phyloP scores from a whole-genome alignment of 2,113 vertebrate genomes.

The Ctenodactylus gundi region DNA sequence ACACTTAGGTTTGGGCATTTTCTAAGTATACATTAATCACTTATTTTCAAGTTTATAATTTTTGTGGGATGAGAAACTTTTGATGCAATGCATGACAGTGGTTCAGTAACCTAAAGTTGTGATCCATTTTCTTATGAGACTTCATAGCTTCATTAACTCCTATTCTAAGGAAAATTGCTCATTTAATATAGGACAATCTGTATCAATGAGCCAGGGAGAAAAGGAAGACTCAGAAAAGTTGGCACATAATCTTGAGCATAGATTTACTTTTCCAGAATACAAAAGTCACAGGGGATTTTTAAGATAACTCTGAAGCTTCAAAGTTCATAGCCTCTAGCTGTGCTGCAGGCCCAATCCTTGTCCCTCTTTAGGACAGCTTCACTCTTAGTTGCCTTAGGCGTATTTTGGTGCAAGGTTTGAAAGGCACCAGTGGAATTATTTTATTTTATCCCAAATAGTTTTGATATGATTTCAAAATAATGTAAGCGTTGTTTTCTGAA shows the following conservation, averaged over 20 bases:
- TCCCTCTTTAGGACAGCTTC: background rate
- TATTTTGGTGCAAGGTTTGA: background rate
- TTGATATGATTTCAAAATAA: background rate
- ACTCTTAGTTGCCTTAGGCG: background rate
- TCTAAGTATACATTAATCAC: background rate
- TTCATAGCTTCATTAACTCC: background rate
- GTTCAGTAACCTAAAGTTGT: background rate
- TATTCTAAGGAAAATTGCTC: background rate
- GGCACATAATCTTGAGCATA: background rate
- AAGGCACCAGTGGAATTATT: background rate
- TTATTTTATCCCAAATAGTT: background rate
- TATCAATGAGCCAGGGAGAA: background rate
- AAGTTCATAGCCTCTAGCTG: background rate
- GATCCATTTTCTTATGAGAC: background rate
- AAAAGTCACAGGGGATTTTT: slow-evolving; percentile 18
- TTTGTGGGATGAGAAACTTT: background rate
- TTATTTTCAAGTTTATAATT: background rate
- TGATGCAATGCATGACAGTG: background rate
- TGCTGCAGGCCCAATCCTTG: background rate
- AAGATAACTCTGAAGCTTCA: background rate
- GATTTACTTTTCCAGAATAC: background rate
- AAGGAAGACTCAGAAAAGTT: background rate
- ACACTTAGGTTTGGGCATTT: background rate
- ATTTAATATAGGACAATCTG: background rate
- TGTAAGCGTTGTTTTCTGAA: background rate